Percentiles rank a stretch among this genome's conserved stretches.
phyloP scores from a whole-genome alignment of 2,888 invertebrate genomes.

The Odontothrips loti region DNA sequence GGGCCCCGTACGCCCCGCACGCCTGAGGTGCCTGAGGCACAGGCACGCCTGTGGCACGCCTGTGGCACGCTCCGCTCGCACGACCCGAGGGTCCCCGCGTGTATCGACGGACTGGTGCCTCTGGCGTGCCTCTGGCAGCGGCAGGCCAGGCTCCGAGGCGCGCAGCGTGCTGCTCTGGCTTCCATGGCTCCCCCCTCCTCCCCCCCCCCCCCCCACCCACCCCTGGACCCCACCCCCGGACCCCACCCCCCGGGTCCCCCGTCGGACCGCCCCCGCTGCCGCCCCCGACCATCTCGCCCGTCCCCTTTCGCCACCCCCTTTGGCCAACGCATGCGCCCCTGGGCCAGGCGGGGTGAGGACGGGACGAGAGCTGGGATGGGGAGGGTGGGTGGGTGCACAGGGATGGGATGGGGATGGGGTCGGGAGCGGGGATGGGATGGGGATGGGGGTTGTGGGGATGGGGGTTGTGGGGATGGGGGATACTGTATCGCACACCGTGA shows the following conservation, averaged over 20 bases:
- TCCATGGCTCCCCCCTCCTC: neutral
- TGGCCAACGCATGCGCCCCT: neutral
- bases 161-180: constrained; percentile 4
- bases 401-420: neutral
- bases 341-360: neutral
- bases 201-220: neutral
- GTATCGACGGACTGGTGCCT: neutral
- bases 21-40: neutral
- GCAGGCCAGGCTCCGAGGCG: neutral
- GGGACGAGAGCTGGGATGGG: neutral
- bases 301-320: neutral
- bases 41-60: too few species aligned
- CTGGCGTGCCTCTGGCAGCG: neutral
- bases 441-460: neutral
- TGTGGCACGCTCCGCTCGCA: too few species aligned
- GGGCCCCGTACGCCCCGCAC: neutral
- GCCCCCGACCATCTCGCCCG: neutral
- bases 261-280: neutral
- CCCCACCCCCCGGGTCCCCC: neutral
- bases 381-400: neutral
- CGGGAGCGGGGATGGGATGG: neutral
- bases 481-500: neutral
- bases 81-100: neutral
- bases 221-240: neutral
- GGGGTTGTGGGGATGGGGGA: neutral